Conservation (phyloP, 2,113 vertebrate species). For the Chiloscyllium plagiosum region DNA sequence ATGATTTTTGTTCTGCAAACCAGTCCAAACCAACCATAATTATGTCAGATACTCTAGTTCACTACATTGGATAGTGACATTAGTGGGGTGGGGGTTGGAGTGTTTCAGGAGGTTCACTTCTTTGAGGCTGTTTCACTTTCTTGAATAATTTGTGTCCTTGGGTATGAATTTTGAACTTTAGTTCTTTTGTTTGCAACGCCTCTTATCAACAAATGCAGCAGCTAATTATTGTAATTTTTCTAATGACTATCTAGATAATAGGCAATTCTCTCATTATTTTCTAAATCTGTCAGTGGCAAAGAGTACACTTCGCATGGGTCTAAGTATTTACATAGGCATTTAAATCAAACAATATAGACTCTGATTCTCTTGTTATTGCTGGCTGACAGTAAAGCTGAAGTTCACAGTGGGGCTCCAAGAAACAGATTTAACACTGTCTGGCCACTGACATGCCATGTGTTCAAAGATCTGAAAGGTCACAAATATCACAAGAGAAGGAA, state of each 20-base stretch:
- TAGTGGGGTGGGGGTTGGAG: not conserved
- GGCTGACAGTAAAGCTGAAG: not conserved
- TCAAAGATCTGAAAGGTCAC: not conserved
- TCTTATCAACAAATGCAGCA: not conserved
- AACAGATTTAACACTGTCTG: not conserved
- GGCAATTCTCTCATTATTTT: constrained; percentile 1
- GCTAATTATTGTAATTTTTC: constrained; percentile 27
- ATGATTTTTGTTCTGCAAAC: not conserved
- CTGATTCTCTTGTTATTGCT: not conserved
- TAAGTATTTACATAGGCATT: not conserved
- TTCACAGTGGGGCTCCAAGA: not conserved
- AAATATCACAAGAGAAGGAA: not conserved
- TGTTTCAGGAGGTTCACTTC: not conserved
- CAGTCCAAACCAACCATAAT: not conserved
- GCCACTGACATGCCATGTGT: not conserved
- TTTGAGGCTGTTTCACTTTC: not conserved
- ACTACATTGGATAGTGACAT: not conserved
- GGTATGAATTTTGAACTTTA: constrained; percentile 11
- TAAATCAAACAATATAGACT: not conserved
- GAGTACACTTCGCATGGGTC: not conserved
- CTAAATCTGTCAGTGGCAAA: not conserved
- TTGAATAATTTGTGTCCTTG: constrained; percentile 19
- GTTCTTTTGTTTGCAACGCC: not conserved
- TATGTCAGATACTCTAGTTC: not conserved
- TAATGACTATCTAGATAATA: constrained; percentile 1